Conservation (phyloP, 1,140 invertebrate genomes). For the Galendromus occidentalis region DNA sequence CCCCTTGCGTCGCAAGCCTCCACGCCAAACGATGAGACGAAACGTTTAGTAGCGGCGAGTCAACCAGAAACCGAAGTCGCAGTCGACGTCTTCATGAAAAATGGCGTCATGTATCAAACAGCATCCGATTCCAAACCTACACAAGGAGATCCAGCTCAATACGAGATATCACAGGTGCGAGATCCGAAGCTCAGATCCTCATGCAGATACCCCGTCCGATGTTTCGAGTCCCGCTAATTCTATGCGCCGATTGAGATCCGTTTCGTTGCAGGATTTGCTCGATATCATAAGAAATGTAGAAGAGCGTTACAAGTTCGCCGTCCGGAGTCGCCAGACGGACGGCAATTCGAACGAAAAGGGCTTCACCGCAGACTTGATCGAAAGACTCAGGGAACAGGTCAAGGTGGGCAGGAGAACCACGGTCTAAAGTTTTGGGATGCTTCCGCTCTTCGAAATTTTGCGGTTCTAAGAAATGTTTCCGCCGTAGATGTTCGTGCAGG, state of each 20-base stretch:
- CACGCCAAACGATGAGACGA: not conserved
- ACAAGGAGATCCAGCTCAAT: no score
- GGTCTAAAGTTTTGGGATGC: no score
- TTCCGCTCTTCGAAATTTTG: not conserved
- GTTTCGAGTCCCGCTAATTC: no score
- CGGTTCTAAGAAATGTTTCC: not conserved
- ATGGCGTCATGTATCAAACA: no score
- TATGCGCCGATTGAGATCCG: not conserved
- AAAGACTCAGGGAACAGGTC: constrained; percentile 2
- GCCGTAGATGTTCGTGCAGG: not conserved
- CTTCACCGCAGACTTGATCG: not conserved
- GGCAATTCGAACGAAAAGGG: not conserved
- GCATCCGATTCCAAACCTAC: no score
- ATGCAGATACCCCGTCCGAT: not conserved
- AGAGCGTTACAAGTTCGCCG: not conserved
- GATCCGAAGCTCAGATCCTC: not conserved
- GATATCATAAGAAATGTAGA: not conserved
- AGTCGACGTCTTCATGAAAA: no score
- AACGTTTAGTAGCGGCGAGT: not conserved
- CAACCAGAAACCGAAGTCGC: not conserved
- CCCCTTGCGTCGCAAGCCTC: not conserved
- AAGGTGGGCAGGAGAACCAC: no score
- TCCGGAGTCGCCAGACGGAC: not conserved
- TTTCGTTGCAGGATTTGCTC: not conserved
- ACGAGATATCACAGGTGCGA: no score